These are phyloP conservation scores for Trypoxylon attenuatum DNA, from an alignment of 2,888 invertebrate genomes.

Conservation along the genomic window DNA sequence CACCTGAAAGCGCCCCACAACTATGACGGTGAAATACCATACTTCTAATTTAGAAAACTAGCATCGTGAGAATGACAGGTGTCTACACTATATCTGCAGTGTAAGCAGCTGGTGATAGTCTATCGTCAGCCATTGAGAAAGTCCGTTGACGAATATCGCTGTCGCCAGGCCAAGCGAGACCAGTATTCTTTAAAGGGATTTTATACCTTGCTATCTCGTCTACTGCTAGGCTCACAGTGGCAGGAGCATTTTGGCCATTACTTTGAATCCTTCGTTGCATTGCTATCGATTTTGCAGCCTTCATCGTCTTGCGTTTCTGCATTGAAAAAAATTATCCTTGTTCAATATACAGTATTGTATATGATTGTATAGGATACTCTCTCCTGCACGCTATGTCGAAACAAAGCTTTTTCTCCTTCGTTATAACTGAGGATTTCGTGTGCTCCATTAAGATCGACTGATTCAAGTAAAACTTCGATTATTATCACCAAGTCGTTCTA, in stretches of 20 bases:
- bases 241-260: constrained; percentile 87
- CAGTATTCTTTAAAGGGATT: constrained; percentile 77
- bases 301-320: constrained; percentile 91
- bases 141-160: constrained; percentile 81
- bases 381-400: neutral
- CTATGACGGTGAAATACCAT: too few species aligned
- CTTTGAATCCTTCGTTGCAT: constrained; percentile 83
- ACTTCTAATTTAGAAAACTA: neutral
- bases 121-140: constrained; percentile 74
- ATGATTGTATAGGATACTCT: neutral
- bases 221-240: constrained; percentile 87
- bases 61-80: neutral
- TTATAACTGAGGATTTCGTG: constrained; percentile 5
- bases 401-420: neutral
- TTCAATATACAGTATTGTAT: too few species aligned
- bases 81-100: constrained; percentile 85
- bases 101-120: constrained; percentile 82
- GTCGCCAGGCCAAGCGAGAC: constrained; percentile 81
- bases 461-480: too few species aligned
- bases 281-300: constrained; percentile 84
- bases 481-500: too few species aligned
- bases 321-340: constrained; percentile 63
- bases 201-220: constrained; percentile 76
- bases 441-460: neutral
- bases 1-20: too few species aligned